Evolutionary conservation across 2,113 vertebrate species (phyloP).

Genomic region (Abramis brama): DNA sequence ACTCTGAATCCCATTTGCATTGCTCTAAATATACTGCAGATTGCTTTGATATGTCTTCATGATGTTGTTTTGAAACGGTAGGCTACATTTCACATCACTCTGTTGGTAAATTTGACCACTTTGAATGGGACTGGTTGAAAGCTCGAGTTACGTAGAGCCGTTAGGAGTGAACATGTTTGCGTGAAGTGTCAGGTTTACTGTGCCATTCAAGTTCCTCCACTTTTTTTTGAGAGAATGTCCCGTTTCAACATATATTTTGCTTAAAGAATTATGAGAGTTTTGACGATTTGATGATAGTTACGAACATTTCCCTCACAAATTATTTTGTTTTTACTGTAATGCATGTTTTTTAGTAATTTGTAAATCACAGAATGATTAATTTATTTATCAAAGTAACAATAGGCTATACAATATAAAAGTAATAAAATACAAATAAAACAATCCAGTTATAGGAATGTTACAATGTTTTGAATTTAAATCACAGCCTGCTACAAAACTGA

Average conservation of each 20-base stretch:
- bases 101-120: not conserved
- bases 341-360: not conserved
- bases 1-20: not conserved
- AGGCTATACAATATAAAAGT: not conserved
- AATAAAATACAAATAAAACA: not conserved
- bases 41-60: not conserved
- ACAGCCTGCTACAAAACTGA: too few species aligned
- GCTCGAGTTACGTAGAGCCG: not conserved
- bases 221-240: not conserved
- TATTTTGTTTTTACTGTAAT: not conserved
- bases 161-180: not conserved
- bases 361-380: too few species aligned
- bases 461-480: not conserved
- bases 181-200: not conserved
- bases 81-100: not conserved
- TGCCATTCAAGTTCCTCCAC: not conserved
- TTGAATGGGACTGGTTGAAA: not conserved
- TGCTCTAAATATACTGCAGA: not conserved
- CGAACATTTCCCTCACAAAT: too few species aligned
- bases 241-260: not conserved
- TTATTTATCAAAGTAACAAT: too few species aligned
- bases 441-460: not conserved
- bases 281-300: too few species aligned
- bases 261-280: too few species aligned
- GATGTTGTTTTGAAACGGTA: not conserved